These are phyloP conservation scores for Drosophila seclusa DNA, from an alignment of 2,888 invertebrate genomes.

Conservation along the genomic window DNA sequence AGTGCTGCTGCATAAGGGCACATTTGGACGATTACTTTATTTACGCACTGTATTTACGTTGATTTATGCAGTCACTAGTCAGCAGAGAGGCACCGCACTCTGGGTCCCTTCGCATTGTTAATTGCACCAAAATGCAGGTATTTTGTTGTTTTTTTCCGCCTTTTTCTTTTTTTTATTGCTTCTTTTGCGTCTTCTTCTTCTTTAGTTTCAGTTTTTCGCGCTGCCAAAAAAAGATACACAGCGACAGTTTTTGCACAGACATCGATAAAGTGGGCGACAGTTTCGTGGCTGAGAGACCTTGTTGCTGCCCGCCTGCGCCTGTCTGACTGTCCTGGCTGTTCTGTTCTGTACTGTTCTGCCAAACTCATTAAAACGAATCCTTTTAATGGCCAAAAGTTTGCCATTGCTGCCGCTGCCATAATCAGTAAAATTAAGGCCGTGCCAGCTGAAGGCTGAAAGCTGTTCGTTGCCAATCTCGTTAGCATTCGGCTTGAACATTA, in stretches of 20 bases:
- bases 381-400: constrained; percentile 79
- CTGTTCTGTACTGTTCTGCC: constrained; percentile 74
- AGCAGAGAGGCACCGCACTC: constrained; percentile 15
- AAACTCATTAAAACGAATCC: constrained; percentile 80
- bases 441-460: constrained; percentile 68
- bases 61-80: constrained; percentile 72
- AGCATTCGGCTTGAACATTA: constrained; percentile 52
- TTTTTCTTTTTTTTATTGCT: not conserved
- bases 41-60: constrained; percentile 72
- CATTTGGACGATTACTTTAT: constrained; percentile 78
- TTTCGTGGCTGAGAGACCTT: constrained; percentile 38
- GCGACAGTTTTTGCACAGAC: constrained; percentile 68
- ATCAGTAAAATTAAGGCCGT: constrained; percentile 77
- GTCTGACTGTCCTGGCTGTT: constrained; percentile 25
- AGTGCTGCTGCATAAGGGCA: constrained; percentile 41
- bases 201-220: constrained; percentile 34
- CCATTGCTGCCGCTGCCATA: constrained; percentile 58
- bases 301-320: constrained; percentile 32
- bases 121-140: constrained; percentile 77
- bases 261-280: constrained; percentile 41
- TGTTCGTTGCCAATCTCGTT: constrained; percentile 74
- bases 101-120: constrained; percentile 58
- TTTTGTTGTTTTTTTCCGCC: constrained; percentile 4
- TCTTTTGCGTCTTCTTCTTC: constrained; percentile 11
- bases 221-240: constrained; percentile 70